phyloP scores from a whole-genome alignment of 2,888 invertebrate species.

The Ochlodes sylvanus region DNA sequence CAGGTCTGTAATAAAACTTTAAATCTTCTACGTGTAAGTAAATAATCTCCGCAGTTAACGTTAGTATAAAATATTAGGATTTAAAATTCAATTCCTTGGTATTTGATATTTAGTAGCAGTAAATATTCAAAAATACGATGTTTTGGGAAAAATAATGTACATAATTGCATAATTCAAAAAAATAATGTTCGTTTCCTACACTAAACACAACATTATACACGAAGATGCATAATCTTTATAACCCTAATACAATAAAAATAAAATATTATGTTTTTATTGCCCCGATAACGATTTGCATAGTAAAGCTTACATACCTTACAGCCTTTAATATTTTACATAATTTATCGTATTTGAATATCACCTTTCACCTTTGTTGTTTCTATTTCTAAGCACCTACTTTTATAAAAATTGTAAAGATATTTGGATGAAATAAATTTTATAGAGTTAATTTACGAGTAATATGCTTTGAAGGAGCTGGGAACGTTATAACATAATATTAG shows the following conservation, averaged over 20 bases:
- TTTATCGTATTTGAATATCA: constrained; percentile 8
- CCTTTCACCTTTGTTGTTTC: constrained; percentile 4
- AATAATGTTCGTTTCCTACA: constrained; percentile 4
- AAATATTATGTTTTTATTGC: constrained; percentile 25
- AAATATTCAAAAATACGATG: constrained; percentile 34
- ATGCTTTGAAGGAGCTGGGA: too few relatives aligned
- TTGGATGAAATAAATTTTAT: too few relatives aligned
- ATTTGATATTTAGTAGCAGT: constrained; percentile 38
- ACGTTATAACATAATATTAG: too few relatives aligned
- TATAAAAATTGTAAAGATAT: too few relatives aligned
- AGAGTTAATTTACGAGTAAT: too few relatives aligned
- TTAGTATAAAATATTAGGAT: constrained; percentile 27
- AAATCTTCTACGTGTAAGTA: background rate
- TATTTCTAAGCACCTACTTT: too few relatives aligned
- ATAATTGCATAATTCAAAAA: constrained; percentile 31
- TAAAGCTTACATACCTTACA: constrained; percentile 1
- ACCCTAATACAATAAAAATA: constrained; percentile 31
- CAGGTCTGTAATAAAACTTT: constrained; percentile 18
- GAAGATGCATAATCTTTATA: constrained; percentile 14
- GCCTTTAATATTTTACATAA: constrained; percentile 28
- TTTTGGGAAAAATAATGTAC: constrained; percentile 2
- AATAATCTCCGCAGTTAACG: constrained; percentile 14
- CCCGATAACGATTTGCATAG: constrained; percentile 26
- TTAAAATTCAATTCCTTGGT: constrained; percentile 17
- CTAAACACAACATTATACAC: constrained; percentile 5